Conservation (phyloP, 1,140 invertebrate genomes). For the Zaprionus ornatus region DNA sequence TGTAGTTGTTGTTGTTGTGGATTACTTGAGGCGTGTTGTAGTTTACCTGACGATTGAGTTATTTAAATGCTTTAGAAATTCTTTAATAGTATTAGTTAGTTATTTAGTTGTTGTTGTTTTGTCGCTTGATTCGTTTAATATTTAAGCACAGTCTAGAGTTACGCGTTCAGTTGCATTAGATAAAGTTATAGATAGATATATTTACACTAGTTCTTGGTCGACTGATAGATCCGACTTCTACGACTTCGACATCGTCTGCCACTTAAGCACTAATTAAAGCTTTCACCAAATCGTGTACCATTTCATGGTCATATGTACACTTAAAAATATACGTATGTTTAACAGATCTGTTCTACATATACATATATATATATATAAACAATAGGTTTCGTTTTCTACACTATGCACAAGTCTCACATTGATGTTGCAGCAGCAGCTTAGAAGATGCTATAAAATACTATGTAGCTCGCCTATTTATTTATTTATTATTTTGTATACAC, state of each 20-base stretch:
- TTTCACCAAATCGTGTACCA: conserved; percentile 72
- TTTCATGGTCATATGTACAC: conserved; percentile 74
- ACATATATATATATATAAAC: conserved; percentile 7
- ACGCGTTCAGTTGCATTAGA: conserved; percentile 68
- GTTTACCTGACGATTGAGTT: conserved; percentile 58
- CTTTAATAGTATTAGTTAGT: conserved; percentile 26
- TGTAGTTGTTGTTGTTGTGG: conserved; percentile 13
- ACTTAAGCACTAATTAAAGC: conserved; percentile 66
- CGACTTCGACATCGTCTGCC: conserved; percentile 21
- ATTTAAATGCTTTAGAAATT: conserved; percentile 49
- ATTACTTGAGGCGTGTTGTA: conserved; percentile 54
- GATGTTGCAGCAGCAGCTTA: conserved; percentile 36
- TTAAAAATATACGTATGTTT: conserved; percentile 45
- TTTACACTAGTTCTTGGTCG: conserved; percentile 35
- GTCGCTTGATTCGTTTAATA: conserved; percentile 18
- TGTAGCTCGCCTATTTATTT: neutral
- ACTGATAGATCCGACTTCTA: conserved; percentile 42
- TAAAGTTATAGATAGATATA: conserved; percentile 17
- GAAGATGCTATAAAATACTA: neutral
- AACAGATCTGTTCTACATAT: conserved; percentile 21
- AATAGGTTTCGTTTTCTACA: conserved; percentile 6
- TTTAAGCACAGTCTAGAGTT: conserved; percentile 72
- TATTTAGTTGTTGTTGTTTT: conserved; percentile 9
- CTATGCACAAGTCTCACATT: conserved; percentile 41
- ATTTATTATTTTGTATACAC: neutral